Evolutionary conservation across 2,113 vertebrate species (phyloP).

Genomic region (Pao palembangensis): DNA sequence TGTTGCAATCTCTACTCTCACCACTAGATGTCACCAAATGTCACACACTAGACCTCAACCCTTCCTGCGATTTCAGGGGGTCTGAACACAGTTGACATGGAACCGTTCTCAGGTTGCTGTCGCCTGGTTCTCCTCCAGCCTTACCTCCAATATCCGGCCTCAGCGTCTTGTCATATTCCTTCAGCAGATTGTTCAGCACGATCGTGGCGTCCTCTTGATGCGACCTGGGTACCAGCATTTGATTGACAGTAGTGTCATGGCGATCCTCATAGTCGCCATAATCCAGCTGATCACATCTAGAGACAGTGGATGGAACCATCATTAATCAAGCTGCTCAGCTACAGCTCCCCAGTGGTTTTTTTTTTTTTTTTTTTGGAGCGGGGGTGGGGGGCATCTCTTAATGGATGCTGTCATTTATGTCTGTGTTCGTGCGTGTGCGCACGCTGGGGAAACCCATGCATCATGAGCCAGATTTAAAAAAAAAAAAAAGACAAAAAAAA

Average conservation of each 20-base stretch:
- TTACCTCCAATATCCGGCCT: conserved; percentile 69
- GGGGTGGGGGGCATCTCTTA: neutral
- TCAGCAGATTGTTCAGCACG: conserved; percentile 69
- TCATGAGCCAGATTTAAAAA: neutral
- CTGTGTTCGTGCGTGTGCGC: neutral
- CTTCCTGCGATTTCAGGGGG: no score
- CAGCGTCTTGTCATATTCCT: conserved; percentile 70
- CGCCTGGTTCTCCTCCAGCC: neutral
- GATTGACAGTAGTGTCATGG: conserved; percentile 60
- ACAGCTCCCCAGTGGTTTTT: no score
- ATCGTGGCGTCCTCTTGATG: conserved; percentile 68
- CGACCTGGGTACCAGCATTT: conserved; percentile 62
- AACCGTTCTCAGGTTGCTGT: no score
- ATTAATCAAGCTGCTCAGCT: neutral
- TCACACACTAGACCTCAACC: no score
- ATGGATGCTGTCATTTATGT: neutral
- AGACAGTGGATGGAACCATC: neutral
- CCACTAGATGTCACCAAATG: no score
- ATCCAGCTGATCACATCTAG: conserved; percentile 57
- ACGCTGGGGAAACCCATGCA: conserved; percentile 37
- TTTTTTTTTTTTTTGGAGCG: no score
- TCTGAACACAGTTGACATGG: no score
- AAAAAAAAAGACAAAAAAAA: neutral
- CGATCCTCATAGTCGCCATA: conserved; percentile 64
- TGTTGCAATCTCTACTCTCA: no score